A percentile compares a stretch with the other conserved stretches of the same genome.
Evolutionary conservation across 2,888 invertebrate genomes (phyloP).

Genomic region (Rhyacophila evoluta): DNA sequence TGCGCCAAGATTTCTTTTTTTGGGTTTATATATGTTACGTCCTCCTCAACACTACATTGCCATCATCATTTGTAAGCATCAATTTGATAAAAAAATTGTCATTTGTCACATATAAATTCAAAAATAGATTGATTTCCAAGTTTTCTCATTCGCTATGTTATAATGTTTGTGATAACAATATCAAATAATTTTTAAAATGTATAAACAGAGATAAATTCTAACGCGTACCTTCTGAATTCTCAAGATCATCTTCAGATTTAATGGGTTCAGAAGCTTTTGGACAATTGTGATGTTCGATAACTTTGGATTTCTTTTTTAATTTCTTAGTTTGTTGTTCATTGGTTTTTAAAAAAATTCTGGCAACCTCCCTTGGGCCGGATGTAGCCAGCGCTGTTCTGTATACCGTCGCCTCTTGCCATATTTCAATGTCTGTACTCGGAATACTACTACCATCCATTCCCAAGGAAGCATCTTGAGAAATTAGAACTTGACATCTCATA

Average conservation of each 20-base stretch:
- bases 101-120: too few species aligned
- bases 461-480: slow-evolving; percentile 76
- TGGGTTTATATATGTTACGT: too few species aligned
- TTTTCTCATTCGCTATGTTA: too few species aligned
- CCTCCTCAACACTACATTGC: too few species aligned
- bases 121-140: too few species aligned
- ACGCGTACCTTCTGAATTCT: slow-evolving; percentile 46
- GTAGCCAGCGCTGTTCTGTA: slow-evolving; percentile 74
- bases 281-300: slow-evolving; percentile 59
- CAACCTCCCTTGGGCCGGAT: slow-evolving; percentile 68
- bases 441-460: slow-evolving; percentile 75
- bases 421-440: slow-evolving; percentile 83
- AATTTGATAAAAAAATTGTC: too few species aligned
- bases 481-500: slow-evolving; percentile 92
- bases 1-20: too few species aligned
- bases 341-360: slow-evolving; percentile 62
- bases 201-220: too few species aligned
- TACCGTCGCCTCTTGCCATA: slow-evolving; percentile 85
- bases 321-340: slow-evolving; percentile 48
- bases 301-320: slow-evolving; percentile 35
- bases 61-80: too few species aligned
- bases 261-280: slow-evolving; percentile 60
- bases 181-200: too few species aligned
- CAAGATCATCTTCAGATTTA: slow-evolving; percentile 45
- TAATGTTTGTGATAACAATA: too few species aligned